Base-by-base conservation (phyloP, 2,797 vertebrate genomes). In the Fundulus diaphanus region DNA sequence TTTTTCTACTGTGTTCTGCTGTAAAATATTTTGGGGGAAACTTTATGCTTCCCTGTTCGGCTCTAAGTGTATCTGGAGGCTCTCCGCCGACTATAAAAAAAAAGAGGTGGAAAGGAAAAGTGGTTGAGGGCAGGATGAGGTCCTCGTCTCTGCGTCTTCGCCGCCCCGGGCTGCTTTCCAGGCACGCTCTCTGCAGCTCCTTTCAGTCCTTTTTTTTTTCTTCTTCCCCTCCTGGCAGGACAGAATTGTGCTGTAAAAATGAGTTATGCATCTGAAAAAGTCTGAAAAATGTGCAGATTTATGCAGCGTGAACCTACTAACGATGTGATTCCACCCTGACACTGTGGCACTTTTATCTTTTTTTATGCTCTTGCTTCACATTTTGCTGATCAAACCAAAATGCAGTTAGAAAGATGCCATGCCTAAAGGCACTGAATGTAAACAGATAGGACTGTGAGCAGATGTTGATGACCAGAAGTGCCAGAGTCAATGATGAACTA, bases 1-100 rank as follows among this genome's bases (percentile, higher is more conserved):
- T 42, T 52, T 70, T 78, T 88, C 82, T 35, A 87, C 85, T 87
- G 86, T 90, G 87, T 93, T 94, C 90, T 93, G 93, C 94, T 94
- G 92, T 94, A 88, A 92, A 94, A 92, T 90, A 93, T 93, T 94
- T 91, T n/a, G n/a, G 87, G 87, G 85, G 93, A 90, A 91, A 93
- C 90, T 92, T 95, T 93, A 94, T 90, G 90, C 91, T 92, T 93
- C 89, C 88, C 91, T 91, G 82, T 93, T 91, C 88, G 89, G 81
- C 85, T 86, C 71, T 1, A 90, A 92, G 90, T 89, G 89, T 93
- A 93, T 92, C 91, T 92, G 83, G 91, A 95, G 92, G 92, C 89
- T 93, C 85, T 92, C 84, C 52, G 85, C 78, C 68, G 88, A 85
- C 91, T 87, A 83, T 94, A 90, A 94, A 93, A n/a, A n/a, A n/a